phyloP scores from a whole-genome alignment of 2,113 vertebrate genomes.

The Cavia porcellus region DNA sequence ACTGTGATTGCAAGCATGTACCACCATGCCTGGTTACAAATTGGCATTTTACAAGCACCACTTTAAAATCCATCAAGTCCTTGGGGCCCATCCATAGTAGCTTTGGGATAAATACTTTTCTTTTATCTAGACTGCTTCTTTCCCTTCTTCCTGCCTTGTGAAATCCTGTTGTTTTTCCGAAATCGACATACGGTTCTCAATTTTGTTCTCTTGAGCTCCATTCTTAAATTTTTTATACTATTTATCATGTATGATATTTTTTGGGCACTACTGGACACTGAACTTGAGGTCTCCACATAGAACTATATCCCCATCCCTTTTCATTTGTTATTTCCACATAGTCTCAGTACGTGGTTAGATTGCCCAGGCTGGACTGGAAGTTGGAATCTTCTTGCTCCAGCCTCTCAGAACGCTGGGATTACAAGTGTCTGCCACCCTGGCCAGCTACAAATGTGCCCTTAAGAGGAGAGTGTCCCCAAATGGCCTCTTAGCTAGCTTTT shows the following conservation, averaged over 20 bases:
- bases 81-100: neutral
- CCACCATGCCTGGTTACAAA: neutral
- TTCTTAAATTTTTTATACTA: neutral
- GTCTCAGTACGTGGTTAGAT: neutral
- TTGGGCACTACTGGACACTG: neutral
- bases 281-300: neutral
- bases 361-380: neutral
- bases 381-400: neutral
- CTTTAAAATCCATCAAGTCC: neutral
- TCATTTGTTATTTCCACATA: neutral
- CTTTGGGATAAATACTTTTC: neutral
- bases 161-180: neutral
- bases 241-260: neutral
- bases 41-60: neutral
- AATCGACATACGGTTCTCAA: neutral
- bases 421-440: neutral
- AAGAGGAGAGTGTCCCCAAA: neutral
- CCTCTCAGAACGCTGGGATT: neutral
- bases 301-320: neutral
- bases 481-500: neutral
- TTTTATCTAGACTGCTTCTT: neutral
- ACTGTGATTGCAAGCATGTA: neutral
- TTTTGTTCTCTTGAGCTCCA: slow-evolving; percentile 1
- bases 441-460: neutral
- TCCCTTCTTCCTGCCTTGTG: neutral